phyloP scores from a whole-genome alignment of 2,888 invertebrate species.

The Drosophila suboccidentalis region DNA sequence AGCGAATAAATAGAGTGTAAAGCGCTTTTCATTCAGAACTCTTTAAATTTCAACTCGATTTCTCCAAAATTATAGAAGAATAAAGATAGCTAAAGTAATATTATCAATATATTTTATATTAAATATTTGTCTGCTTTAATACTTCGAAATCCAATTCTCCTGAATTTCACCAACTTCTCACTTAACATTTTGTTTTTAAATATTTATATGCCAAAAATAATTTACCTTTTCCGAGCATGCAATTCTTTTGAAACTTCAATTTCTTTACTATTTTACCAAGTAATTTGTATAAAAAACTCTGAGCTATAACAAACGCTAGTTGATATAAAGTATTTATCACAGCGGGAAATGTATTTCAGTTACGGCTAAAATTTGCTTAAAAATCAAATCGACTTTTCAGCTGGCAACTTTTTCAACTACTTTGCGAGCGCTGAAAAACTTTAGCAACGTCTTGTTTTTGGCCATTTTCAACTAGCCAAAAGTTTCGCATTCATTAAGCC shows the following conservation, averaged over 20 bases:
- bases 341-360: slow-evolving; percentile 8
- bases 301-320: neutral
- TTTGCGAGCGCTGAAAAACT: slow-evolving; percentile 30
- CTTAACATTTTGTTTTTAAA: no score
- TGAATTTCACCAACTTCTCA: no score
- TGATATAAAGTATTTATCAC: slow-evolving; percentile 11
- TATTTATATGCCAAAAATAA: neutral
- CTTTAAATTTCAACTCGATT: neutral
- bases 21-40: neutral
- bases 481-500: slow-evolving; percentile 54
- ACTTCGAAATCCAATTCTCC: no score
- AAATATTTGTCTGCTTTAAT: no score
- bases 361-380: slow-evolving; percentile 8
- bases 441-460: slow-evolving; percentile 17
- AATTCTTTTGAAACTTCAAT: neutral
- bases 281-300: neutral
- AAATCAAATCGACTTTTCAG: slow-evolving; percentile 25
- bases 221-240: neutral
- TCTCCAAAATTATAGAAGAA: neutral
- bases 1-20: neutral
- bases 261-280: neutral
- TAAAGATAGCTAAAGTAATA: no score
- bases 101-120: no score
- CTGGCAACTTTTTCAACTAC: slow-evolving; percentile 16
- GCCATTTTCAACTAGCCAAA: slow-evolving; percentile 18